These are phyloP conservation scores for Paradisaea rubra DNA, from an alignment of 2,113 vertebrate genomes.

Conservation along the genomic window DNA sequence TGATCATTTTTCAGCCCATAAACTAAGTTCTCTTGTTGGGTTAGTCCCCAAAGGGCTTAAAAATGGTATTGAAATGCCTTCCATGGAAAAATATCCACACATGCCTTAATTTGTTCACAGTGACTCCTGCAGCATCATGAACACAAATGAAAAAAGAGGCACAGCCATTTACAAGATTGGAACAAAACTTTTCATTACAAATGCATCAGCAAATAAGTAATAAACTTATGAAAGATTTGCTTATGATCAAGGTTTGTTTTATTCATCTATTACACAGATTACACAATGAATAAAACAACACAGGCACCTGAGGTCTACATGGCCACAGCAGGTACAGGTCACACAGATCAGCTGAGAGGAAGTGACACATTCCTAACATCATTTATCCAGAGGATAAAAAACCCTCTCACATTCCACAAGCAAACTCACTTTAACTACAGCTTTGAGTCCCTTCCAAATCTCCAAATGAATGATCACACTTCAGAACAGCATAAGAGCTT, in stretches of 20 bases:
- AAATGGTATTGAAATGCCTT: not conserved
- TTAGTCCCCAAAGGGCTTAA: not conserved
- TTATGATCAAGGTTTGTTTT: not conserved
- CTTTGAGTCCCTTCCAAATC: not conserved
- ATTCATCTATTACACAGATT: not conserved
- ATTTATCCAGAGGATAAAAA: not conserved
- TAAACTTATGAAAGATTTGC: not conserved
- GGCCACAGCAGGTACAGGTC: not conserved
- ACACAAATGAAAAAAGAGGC: not conserved
- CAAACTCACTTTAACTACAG: not conserved
- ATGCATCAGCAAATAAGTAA: not conserved
- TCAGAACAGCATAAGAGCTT: not conserved
- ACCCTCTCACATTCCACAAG: not conserved
- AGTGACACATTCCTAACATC: not conserved
- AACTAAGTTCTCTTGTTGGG: not conserved
- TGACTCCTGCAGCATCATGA: not conserved
- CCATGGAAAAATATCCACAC: not conserved
- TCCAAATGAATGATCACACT: not conserved
- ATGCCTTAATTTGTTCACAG: not conserved
- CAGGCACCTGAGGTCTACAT: not conserved
- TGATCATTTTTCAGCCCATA: not conserved
- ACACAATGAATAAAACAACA: not conserved
- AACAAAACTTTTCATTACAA: not conserved
- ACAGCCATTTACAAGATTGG: not conserved
- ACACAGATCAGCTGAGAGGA: not conserved